Base-by-base conservation (phyloP, 2,888 invertebrate genomes). In the Dynastes hyllus region DNA sequence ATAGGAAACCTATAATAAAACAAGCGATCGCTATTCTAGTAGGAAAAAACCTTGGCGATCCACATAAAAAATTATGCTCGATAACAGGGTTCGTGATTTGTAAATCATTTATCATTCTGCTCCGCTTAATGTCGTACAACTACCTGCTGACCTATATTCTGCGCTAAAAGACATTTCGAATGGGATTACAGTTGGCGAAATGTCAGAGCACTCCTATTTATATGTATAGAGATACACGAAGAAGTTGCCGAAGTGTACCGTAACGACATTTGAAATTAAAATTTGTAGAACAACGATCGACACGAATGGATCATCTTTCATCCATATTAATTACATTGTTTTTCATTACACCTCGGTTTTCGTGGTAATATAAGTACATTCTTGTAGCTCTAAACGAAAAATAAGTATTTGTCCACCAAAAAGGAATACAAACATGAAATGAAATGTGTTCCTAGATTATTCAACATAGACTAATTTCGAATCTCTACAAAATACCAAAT, bases 181-280 rank as follows among this genome's bases (percentile, higher is more conserved):
- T 75, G 45, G 50, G 61, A 50, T 75, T 61, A 45, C 73, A 29
- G 61, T 61, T 75, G 73, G 61, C 45, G 50, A 75, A 75, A 75
- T 75, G 73, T 75, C 73, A 75, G 73, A 61, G 37, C 73, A 61
- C 73, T 37, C 73, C 73, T 63, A 75, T 75, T 61, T 75, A 75
- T 61, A 75, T 61, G 40, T 75, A 75, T 37, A 75, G 61, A 37
- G 32, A 45, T 63, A 63, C 27, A 27, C 29, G 32, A 32, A 29
- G 32, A 29, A 29, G 13, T 29, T 32, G 29, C 27, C 29, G 29
- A 63, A 63, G 55, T 63, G 32, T 63, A 75, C 61, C 73, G 73
- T 61, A 45, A 27, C 73, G 73, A n/a, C 58, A 75, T 75, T 75
- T 75, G 45, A 75, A 75, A 75, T 75, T 75, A 75, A 75, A 75